These are phyloP conservation scores for Standfussiana lucernea DNA, from an alignment of 2,888 invertebrate species.

Conservation along the genomic window DNA sequence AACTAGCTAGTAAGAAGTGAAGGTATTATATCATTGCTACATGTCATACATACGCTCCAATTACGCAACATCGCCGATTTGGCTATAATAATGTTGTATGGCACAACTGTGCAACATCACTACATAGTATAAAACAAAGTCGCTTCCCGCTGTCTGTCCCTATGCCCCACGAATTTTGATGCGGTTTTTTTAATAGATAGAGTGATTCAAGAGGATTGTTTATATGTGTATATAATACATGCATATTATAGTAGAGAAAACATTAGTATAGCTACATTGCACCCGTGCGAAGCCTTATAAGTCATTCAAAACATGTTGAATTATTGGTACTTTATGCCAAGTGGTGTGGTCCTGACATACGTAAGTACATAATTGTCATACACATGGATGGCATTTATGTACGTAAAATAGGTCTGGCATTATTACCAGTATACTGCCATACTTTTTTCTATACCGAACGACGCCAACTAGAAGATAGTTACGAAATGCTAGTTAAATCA, in stretches of 20 bases:
- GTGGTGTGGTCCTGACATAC: background rate
- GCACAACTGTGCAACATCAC: background rate
- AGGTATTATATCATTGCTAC: constrained; percentile 13
- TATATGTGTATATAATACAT: too few species aligned
- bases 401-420: background rate
- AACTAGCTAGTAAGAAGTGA: constrained; percentile 18
- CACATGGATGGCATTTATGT: too few species aligned
- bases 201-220: too few species aligned
- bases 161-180: too few species aligned
- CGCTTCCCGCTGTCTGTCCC: too few species aligned
- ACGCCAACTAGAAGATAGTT: background rate
- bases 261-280: too few species aligned
- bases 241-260: too few species aligned
- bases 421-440: background rate
- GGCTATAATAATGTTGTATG: background rate
- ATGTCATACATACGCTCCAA: too few species aligned
- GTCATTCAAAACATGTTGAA: background rate
- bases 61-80: constrained; percentile 7
- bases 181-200: too few species aligned
- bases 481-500: background rate
- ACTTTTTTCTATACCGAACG: background rate
- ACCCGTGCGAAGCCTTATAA: too few species aligned
- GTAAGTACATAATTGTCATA: background rate
- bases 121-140: too few species aligned
- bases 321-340: background rate